These are phyloP conservation scores for Anas georgica DNA, from an alignment of 2,797 vertebrate genomes.

Conservation along the genomic window DNA sequence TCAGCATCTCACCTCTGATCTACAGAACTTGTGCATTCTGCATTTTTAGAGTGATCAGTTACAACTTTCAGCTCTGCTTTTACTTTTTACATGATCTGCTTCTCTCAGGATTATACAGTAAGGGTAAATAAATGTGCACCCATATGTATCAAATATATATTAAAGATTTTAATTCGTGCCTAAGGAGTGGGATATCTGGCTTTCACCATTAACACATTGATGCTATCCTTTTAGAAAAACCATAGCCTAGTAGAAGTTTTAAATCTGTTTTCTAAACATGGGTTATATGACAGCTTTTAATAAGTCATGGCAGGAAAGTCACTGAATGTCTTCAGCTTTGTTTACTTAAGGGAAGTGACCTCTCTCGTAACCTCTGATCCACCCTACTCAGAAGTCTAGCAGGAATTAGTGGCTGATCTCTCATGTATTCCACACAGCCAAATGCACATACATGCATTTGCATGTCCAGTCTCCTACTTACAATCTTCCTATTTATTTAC, in stretches of 20 bases:
- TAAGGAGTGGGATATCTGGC: background rate
- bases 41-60: background rate
- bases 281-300: background rate
- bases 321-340: background rate
- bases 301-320: background rate
- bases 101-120: background rate
- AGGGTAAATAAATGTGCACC: background rate
- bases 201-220: background rate
- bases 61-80: background rate
- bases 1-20: background rate
- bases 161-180: background rate
- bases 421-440: background rate
- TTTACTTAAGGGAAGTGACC: constrained; percentile 7
- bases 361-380: background rate
- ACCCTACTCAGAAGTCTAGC: background rate
- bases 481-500: background rate
- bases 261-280: background rate
- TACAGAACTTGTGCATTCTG: background rate
- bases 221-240: background rate
- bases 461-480: background rate
- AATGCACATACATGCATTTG: background rate
- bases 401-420: constrained; percentile 4
- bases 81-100: background rate
- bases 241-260: background rate
- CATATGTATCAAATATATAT: background rate